A percentile compares a stretch with the other conserved stretches of the same genome.
Evolutionary conservation across 2,888 invertebrate species (phyloP).

Genomic region (Tuta absoluta): DNA sequence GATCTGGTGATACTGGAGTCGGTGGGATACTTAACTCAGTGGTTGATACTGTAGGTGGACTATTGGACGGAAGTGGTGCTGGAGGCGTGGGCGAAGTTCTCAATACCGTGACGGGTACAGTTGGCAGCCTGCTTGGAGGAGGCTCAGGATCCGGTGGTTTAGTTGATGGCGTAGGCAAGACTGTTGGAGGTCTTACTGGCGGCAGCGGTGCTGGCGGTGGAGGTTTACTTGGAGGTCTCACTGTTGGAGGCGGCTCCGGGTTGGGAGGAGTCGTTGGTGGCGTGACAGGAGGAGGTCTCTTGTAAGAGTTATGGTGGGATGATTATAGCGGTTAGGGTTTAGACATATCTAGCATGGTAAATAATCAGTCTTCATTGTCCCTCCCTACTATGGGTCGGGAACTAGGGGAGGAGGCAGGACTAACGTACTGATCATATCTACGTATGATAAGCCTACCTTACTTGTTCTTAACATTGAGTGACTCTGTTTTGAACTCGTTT

Average conservation of each 20-base stretch:
- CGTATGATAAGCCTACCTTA: no score
- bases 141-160: not conserved
- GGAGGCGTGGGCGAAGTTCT: not conserved
- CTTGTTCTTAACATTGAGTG: no score
- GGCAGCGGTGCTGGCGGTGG: not conserved
- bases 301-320: not conserved
- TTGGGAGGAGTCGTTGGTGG: not conserved
- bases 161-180: not conserved
- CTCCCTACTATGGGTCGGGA: no score
- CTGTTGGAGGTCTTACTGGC: not conserved
- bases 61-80: constrained; percentile 7
- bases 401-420: no score
- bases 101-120: not conserved
- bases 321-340: no score
- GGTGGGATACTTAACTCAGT: constrained; percentile 17
- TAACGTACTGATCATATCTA: no score
- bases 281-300: not conserved
- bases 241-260: not conserved
- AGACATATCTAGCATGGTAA: no score
- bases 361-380: no score
- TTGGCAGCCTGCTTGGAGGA: not conserved
- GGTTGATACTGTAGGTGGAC: constrained; percentile 12
- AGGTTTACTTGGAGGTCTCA: not conserved
- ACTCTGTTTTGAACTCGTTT: no score
- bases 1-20: constrained; percentile 29